phyloP scores from a whole-genome alignment of 2,888 invertebrate genomes.

The Aromia moschata region DNA sequence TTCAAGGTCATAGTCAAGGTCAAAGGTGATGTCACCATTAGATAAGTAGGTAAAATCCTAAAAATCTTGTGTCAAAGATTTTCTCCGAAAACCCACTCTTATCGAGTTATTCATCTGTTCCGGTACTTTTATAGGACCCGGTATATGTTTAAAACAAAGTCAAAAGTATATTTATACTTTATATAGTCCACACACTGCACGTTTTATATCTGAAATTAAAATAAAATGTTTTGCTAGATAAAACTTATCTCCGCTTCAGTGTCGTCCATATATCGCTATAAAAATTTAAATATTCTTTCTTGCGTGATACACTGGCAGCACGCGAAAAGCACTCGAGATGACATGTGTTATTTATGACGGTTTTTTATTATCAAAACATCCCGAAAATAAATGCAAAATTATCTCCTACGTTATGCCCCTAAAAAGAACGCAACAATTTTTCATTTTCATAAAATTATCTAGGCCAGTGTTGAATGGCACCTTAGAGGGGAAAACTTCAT shows the following conservation, averaged over 20 bases:
- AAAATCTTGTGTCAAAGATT: too few relatives aligned
- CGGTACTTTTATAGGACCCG: too few relatives aligned
- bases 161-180: too few relatives aligned
- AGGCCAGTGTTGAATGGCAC: constrained; percentile 30
- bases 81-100: too few relatives aligned
- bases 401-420: constrained; percentile 18
- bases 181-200: too few relatives aligned
- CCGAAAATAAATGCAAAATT: constrained; percentile 19
- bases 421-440: constrained; percentile 32
- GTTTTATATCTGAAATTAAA: too few relatives aligned
- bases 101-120: too few relatives aligned
- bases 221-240: too few relatives aligned
- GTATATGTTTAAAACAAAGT: too few relatives aligned
- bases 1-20: too few relatives aligned
- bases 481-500: constrained; percentile 23
- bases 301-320: not conserved
- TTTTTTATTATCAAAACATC: constrained; percentile 16
- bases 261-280: not conserved
- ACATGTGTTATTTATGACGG: constrained; percentile 19
- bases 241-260: not conserved
- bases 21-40: too few relatives aligned
- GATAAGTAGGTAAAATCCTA: too few relatives aligned
- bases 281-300: not conserved
- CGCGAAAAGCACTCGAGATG: constrained; percentile 1
- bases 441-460: constrained; percentile 37